Evolutionary conservation across 2,113 vertebrate genomes (phyloP).

Genomic region (Callospermophilus lateralis): DNA sequence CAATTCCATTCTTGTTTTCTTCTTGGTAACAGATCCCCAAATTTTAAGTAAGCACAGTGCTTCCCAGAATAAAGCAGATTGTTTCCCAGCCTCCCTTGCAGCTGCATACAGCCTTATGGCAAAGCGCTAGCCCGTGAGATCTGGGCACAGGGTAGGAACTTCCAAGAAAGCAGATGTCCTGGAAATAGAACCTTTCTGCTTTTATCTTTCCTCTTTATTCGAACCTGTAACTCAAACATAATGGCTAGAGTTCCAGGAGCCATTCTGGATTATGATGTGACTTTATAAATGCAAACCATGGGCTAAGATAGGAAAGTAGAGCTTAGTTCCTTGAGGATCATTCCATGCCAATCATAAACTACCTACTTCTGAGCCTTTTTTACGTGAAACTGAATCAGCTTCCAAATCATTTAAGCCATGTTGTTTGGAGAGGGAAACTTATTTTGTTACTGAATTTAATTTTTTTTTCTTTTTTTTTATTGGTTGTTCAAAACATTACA

Average conservation of each 20-base stretch:
- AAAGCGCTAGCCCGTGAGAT: conserved; percentile 9
- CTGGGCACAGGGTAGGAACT: not conserved
- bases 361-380: not conserved
- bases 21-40: not conserved
- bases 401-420: not conserved
- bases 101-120: not conserved
- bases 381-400: not conserved
- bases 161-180: not conserved
- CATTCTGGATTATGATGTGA: not conserved
- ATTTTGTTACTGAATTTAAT: not conserved
- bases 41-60: not conserved
- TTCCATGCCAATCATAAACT: not conserved
- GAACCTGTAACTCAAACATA: not conserved
- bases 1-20: not conserved
- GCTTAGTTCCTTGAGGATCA: not conserved
- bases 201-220: not conserved
- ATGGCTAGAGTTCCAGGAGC: not conserved
- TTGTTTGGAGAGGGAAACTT: not conserved
- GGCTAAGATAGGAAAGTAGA: not conserved
- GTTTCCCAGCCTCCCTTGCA: not conserved
- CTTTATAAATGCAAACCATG: not conserved
- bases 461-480: too few species aligned
- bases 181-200: not conserved
- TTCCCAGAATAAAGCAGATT: not conserved
- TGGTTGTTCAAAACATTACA: too few species aligned